Evolutionary conservation across 1,140 invertebrate genomes (phyloP).

Genomic region (Colletes latitarsis): DNA sequence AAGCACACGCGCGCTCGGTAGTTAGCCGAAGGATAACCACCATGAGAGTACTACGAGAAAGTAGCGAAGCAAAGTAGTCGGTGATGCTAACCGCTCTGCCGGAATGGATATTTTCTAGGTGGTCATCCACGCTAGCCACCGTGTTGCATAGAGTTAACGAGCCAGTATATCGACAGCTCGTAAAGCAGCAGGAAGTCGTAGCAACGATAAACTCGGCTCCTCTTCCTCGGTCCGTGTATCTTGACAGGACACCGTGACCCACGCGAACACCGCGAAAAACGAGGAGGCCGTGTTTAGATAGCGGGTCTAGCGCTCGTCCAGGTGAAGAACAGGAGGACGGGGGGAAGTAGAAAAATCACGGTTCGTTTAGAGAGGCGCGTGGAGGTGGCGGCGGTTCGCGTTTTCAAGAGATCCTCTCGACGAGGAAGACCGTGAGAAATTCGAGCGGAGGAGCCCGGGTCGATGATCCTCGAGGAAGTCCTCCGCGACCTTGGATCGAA

Average conservation of each 20-base stretch:
- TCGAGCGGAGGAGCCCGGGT: slow-evolving; percentile 34
- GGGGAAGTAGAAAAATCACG: slow-evolving; percentile 27
- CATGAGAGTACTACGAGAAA: too few relatives aligned
- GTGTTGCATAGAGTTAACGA: background rate
- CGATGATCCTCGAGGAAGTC: slow-evolving; percentile 53
- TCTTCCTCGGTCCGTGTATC: slow-evolving; percentile 11
- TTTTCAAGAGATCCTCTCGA: slow-evolving; percentile 39
- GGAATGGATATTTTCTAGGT: too few relatives aligned
- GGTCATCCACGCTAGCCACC: too few relatives aligned
- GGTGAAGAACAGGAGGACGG: too few relatives aligned
- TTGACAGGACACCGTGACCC: slow-evolving; percentile 20
- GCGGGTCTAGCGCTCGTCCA: slow-evolving; percentile 20
- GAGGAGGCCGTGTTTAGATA: slow-evolving; percentile 54
- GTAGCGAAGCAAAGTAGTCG: too few relatives aligned
- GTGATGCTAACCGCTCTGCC: too few relatives aligned
- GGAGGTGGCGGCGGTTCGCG: slow-evolving; percentile 13
- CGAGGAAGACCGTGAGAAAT: slow-evolving; percentile 47
- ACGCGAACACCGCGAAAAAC: slow-evolving; percentile 22
- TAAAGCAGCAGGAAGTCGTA: slow-evolving; percentile 35
- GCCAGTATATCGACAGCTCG: slow-evolving; percentile 31
- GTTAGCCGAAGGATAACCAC: too few relatives aligned
- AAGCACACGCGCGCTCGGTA: too few relatives aligned
- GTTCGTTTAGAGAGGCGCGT: slow-evolving; percentile 30
- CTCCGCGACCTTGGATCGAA: slow-evolving; percentile 47
- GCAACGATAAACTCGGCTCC: slow-evolving; percentile 33